Evolutionary conservation across 2,888 invertebrate species (phyloP).

Genomic region (Orchesellides sinensis): DNA sequence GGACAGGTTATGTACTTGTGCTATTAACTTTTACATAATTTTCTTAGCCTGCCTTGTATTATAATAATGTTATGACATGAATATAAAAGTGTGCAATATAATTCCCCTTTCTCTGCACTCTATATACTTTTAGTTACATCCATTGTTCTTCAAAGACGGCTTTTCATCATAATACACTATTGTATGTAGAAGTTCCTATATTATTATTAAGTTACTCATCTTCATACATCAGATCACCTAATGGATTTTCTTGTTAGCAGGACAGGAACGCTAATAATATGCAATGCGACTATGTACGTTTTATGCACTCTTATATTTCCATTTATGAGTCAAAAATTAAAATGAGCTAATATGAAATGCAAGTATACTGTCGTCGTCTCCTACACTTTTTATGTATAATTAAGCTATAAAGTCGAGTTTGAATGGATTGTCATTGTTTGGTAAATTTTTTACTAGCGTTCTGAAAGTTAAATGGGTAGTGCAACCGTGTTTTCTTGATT

Average conservation of each 20-base stretch:
- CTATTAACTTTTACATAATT: slow-evolving; percentile 59
- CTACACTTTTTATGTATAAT: too few relatives aligned
- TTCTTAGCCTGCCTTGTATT: neutral
- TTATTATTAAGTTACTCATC: neutral
- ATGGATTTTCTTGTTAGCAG: slow-evolving; percentile 41
- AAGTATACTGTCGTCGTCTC: too few relatives aligned
- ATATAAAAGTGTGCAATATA: slow-evolving; percentile 2
- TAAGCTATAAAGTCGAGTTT: too few relatives aligned
- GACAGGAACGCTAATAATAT: too few relatives aligned
- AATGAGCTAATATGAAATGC: too few relatives aligned
- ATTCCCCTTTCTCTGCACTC: neutral
- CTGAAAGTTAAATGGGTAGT: too few relatives aligned
- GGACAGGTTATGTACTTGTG: slow-evolving; percentile 54
- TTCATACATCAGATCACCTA: slow-evolving; percentile 35
- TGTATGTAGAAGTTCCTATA: neutral
- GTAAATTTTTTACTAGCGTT: too few relatives aligned
- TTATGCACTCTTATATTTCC: too few relatives aligned
- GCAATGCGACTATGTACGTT: too few relatives aligned
- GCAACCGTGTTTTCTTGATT: too few relatives aligned
- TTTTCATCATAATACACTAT: neutral
- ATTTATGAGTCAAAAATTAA: too few relatives aligned
- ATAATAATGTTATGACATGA: neutral
- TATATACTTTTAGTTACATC: neutral
- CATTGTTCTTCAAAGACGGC: slow-evolving; percentile 2
- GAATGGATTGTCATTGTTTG: too few relatives aligned